These are phyloP conservation scores for Melanargia galathea DNA, from an alignment of 2,888 invertebrate species.

Conservation along the genomic window DNA sequence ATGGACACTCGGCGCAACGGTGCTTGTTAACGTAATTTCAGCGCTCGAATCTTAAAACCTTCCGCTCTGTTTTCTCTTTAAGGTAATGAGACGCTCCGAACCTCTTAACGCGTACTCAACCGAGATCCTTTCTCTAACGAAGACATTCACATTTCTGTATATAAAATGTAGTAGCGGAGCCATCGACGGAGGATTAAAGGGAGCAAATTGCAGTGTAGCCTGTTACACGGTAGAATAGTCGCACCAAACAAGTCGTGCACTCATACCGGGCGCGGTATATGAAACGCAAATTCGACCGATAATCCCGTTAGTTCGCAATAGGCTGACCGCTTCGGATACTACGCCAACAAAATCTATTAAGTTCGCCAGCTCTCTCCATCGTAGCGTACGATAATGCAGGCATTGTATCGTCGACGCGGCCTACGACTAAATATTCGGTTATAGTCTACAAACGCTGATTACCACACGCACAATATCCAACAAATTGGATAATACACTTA, in stretches of 20 bases:
- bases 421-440: constrained; percentile 66
- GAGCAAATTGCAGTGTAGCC: constrained; percentile 30
- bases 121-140: constrained; percentile 50
- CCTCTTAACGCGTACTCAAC: constrained; percentile 27
- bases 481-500: constrained; percentile 86
- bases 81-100: constrained; percentile 35
- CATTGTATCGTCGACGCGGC: constrained; percentile 60
- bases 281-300: constrained; percentile 70
- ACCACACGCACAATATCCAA: constrained; percentile 82
- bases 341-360: constrained; percentile 78
- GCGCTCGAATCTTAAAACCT: constrained; percentile 31
- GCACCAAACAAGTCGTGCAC: constrained; percentile 51
- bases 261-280: constrained; percentile 57
- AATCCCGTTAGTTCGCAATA: constrained; percentile 76
- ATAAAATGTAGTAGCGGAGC: constrained; percentile 20
- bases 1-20: constrained; percentile 20
- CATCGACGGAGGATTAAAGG: constrained; percentile 33
- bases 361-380: constrained; percentile 73
- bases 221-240: constrained; percentile 30
- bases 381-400: constrained; percentile 69
- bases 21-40: constrained; percentile 26
- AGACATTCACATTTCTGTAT: constrained; percentile 49
- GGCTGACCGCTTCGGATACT: constrained; percentile 66
- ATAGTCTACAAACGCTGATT: constrained; percentile 72
- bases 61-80: constrained; percentile 31